A percentile compares a stretch with the other conserved stretches of the same genome.
Evolutionary conservation across 2,888 invertebrate genomes (phyloP).

Genomic region (Nomada lathburiana): DNA sequence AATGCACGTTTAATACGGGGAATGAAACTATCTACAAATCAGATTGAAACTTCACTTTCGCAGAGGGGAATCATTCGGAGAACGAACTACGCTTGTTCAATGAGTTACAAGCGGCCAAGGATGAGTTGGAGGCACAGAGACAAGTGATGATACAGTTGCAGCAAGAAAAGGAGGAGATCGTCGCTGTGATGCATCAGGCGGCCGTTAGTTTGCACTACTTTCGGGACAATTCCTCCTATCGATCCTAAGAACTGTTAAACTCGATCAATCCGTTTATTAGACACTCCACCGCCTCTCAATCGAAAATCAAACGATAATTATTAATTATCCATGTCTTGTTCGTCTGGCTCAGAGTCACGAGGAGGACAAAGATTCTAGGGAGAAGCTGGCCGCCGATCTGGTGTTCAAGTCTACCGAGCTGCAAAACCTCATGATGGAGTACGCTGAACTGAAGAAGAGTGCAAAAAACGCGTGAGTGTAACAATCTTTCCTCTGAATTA

Average conservation of each 20-base stretch:
- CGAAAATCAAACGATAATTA: neutral
- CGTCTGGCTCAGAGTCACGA: slow-evolving; percentile 80
- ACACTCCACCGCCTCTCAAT: slow-evolving; percentile 14
- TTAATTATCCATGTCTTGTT: slow-evolving; percentile 15
- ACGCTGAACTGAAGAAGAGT: slow-evolving; percentile 65
- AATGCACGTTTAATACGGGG: neutral
- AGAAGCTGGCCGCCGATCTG: slow-evolving; percentile 85
- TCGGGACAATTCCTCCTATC: slow-evolving; percentile 60
- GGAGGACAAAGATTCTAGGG: slow-evolving; percentile 84
- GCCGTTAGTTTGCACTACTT: slow-evolving; percentile 83
- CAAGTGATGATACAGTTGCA: slow-evolving; percentile 84
- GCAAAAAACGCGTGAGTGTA: slow-evolving; percentile 69
- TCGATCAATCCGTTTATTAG: slow-evolving; percentile 38
- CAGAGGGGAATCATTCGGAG: slow-evolving; percentile 75
- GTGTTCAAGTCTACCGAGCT: slow-evolving; percentile 84
- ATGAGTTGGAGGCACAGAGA: slow-evolving; percentile 82
- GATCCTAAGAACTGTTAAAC: slow-evolving; percentile 53
- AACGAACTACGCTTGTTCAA: slow-evolving; percentile 86
- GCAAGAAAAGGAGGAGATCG: slow-evolving; percentile 85
- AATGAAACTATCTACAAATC: neutral
- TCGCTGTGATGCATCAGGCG: slow-evolving; percentile 84
- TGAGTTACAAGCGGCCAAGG: slow-evolving; percentile 84
- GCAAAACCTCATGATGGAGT: slow-evolving; percentile 63
- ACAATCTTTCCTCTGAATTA: neutral
- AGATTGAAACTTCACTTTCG: neutral